Evolutionary conservation across 1,140 invertebrate genomes (phyloP).

Genomic region (Tenebrio molitor): DNA sequence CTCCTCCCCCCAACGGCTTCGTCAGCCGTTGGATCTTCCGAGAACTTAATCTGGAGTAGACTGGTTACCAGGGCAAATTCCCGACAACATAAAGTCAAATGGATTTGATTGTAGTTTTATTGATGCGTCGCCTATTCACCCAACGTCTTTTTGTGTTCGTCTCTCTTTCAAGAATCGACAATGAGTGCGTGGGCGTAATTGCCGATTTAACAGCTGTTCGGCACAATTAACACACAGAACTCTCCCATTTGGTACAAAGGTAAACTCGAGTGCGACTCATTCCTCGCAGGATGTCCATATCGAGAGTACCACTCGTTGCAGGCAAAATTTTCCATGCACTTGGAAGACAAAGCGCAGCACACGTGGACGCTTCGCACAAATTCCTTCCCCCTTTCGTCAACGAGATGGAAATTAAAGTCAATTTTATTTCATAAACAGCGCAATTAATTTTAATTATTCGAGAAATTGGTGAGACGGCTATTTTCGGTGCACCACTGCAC

Average conservation of each 20-base stretch:
- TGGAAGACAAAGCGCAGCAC: background rate
- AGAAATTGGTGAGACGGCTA: background rate
- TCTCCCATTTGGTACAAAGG: background rate
- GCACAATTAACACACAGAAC: slow-evolving; percentile 30
- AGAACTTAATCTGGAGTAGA: no score
- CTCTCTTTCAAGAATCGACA: no score
- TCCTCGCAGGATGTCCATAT: slow-evolving; percentile 18
- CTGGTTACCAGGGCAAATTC: no score
- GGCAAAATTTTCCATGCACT: slow-evolving; percentile 20
- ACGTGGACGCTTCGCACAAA: no score
- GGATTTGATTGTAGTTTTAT: slow-evolving; percentile 15
- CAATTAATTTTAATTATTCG: slow-evolving; percentile 37
- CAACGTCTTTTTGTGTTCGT: background rate
- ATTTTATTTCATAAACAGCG: background rate
- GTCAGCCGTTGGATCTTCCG: no score
- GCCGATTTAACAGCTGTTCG: slow-evolving; percentile 18
- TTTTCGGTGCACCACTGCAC: background rate
- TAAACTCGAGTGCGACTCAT: background rate
- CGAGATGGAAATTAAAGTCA: no score
- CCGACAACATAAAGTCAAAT: no score
- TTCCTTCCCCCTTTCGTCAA: no score
- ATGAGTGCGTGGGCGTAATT: slow-evolving; percentile 11
- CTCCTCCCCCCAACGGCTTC: no score
- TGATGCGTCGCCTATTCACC: background rate
- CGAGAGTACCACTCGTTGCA: background rate